Base-by-base conservation (phyloP, 1,140 invertebrate species). In the Drosophila lacertosa region DNA sequence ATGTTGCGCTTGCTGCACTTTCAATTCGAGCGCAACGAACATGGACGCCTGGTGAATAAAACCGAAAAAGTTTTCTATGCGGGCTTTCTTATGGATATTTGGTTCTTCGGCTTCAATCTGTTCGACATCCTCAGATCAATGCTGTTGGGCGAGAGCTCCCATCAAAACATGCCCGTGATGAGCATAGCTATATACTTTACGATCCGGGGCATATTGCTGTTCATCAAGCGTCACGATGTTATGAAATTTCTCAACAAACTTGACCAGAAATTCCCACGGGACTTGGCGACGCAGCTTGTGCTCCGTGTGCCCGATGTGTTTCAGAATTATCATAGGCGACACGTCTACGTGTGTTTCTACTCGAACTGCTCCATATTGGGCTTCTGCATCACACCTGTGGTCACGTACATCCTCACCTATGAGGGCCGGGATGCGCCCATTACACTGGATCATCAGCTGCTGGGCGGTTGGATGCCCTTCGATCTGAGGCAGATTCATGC, bases 401-500 rank as follows among this genome's bases (percentile, higher is more conserved):
- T 11, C 0, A n/a, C 74, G 0, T 82, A 70, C 16, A 18, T 70
- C 0, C 20, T 77, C n/a, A 59, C 51, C 18, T 50, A 62, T 10
- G 37, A 79, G 24, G 47, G 63, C 0, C n/a, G 4, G 0, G 39
- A 9, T 5, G 45, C 42, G 10, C 54, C 64, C 0, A 81, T 82
- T 0, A 42, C 37, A 1, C 11, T 32, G 37, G 39, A 78, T 11
- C 70, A 82, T 6, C 74, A 78, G 13, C 39, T 82, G 0, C 64
- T 82, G 2, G 70, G 57, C 0, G 70, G 78, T 9, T 82, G 74
- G 74, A 33, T 82, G 5, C 79, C 79, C 4, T 71, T 44, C 9
- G 39, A 45, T 3, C 0, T 83, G 10, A 42, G 79, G 10, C 40
- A 57, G 6, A 44, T 29, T 4, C 74, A 77, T 3, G 20, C 6